Percentiles rank a stretch among this genome's conserved stretches.
Conservation (phyloP, 2,797 vertebrate genomes). For the Pantherophis alleghaniensis region DNA sequence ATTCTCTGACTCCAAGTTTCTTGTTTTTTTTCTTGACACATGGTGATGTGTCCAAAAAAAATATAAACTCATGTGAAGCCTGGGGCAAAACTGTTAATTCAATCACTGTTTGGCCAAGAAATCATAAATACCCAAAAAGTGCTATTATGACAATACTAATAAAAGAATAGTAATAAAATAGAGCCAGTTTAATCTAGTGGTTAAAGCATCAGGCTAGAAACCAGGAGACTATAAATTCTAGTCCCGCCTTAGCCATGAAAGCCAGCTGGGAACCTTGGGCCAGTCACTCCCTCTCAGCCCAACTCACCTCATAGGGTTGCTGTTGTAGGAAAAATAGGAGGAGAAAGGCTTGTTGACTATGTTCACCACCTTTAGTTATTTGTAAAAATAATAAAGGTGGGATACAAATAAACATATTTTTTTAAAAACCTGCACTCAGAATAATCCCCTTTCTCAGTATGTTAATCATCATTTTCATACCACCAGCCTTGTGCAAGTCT, state of each 20-base stretch:
- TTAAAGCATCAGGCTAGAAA: neutral
- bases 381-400: neutral
- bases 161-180: neutral
- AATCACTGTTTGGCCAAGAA: neutral
- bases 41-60: too few relatives aligned
- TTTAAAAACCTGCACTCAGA: neutral
- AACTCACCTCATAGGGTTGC: neutral
- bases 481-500: neutral
- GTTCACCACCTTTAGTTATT: neutral
- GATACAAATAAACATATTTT: neutral
- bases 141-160: neutral
- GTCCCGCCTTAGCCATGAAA: neutral
- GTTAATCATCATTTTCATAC: neutral
- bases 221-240: neutral
- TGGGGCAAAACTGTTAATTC: neutral
- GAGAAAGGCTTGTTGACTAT: neutral
- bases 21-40: neutral
- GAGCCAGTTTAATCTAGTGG: neutral
- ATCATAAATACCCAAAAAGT: neutral
- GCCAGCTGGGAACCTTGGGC: neutral
- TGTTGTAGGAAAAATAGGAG: neutral
- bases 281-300: neutral
- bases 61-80: neutral
- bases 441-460: neutral
- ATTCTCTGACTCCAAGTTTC: neutral